Base-by-base conservation (phyloP, 2,113 vertebrate species). In the Corythoichthys haematopterus region DNA sequence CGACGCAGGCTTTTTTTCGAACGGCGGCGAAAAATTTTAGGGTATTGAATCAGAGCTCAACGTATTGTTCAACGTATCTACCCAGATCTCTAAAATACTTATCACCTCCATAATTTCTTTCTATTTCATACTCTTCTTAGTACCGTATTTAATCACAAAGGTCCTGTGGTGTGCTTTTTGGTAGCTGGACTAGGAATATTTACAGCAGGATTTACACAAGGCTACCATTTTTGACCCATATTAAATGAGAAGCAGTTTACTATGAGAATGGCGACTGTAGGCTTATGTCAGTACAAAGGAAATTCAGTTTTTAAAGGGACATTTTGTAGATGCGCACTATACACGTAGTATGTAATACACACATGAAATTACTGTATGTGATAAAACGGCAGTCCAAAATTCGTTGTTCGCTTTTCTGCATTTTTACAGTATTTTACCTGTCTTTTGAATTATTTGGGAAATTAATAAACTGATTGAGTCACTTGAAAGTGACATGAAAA, bases 401-500 rank as follows among this genome's bases (percentile, higher is more conserved):
- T 72, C 69, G 63, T 48, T 72, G 83, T 81, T 81, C 82, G 70
- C 83, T 71, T 77, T 74, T 72, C 75, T 2, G 59, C 65, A 60
- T 77, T 82, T 71, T 83, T 28, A 13, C 13, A 36, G 6, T 36
- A 13, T 35, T 73, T 72, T 84, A 84, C 68, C 75, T 74, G 71
- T 66, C 56, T 66, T 77, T 78, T 77, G 71, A 11, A 1, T 51
- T 35, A 76, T 78, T 71, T 68, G 64, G 62, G 20, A 16, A 63
- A 47, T 36, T 48, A 13, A 82, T 65, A 70, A 58, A 62, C 64
- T 75, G 73, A 80, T 75, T 74, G 69, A 82, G 69, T 69, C 80
- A 79, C 80, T 81, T 65, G 60, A 43, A 6, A 48, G 50, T 65
- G 43, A 68, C 28, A 60, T 47, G 66, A 53, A 33, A 67, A 81